Base-by-base conservation (phyloP, 1,140 invertebrate species). In the Zaprionus ghesquierei region DNA sequence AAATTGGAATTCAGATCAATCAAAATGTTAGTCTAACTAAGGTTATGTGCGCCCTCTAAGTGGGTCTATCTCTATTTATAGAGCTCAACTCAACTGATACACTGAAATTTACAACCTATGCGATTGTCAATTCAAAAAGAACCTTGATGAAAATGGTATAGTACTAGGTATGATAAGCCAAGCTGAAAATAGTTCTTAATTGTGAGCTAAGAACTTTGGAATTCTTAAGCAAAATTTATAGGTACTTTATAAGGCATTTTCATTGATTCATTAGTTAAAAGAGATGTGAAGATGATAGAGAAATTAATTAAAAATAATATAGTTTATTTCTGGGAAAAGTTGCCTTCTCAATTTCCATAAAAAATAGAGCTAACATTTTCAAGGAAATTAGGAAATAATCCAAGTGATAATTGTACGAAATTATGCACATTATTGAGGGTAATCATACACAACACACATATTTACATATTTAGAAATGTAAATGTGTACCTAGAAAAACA, bases 31-130 rank as follows among this genome's bases (percentile, higher is more conserved):
- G 27, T 29, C 31, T 33, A 13, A 33, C 12, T 33, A 33, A 8
- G n/a, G n/a, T 41, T 41, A 3, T 15, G 3, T 41, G 35, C n/a
- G 13, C 35, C n/a, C 35, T 41, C 6, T 38, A 38, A 3, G 35
- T 41, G 5, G 9, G 12, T 41, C 9, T 20, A 15, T n/a, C 3
- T n/a, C 0, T 13, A 9, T 23, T 9, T 27, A 8, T 27, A 44
- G 5, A 22, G 22, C 20, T 0, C 4, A 22, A 27, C 25, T 41
- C 13, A 41, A 22, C 10, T 20, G 69, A 72, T 72, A 59, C 54
- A 49, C 63, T 60, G 59, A 66, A 72, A 72, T 72, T 68, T 66
- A 46, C 13, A 46, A 72, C 46, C 27, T 53, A 22, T 49, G 31
- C 63, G 29, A 56, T 33, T 72, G 69, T 54, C 62, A 72, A 55